Evolutionary conservation across 2,113 vertebrate genomes (phyloP).

Genomic region (Zosterops lateralis): DNA sequence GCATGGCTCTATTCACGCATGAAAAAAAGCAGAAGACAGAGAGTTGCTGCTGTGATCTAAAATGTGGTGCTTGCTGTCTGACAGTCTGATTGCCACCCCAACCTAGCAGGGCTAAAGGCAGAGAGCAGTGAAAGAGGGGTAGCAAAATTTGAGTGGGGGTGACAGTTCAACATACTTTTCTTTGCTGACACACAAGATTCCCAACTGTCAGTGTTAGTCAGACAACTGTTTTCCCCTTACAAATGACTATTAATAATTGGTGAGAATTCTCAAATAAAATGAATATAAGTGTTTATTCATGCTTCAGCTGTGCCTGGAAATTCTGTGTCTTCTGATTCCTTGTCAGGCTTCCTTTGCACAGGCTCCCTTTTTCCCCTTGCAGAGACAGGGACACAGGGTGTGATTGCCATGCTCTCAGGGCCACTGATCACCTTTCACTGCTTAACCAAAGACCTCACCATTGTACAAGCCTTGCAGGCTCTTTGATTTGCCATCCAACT

Average conservation of each 20-base stretch:
- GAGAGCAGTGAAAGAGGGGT: not conserved
- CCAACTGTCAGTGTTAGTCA: rapidly evolving
- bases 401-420: not conserved
- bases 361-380: not conserved
- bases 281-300: not conserved
- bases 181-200: not conserved
- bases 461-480: not conserved
- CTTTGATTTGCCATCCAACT: not conserved
- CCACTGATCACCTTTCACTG: not conserved
- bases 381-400: not conserved
- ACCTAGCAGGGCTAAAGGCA: not conserved
- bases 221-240: not conserved
- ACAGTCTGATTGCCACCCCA: not conserved
- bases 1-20: rapidly evolving
- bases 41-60: not conserved
- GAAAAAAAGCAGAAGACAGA: not conserved
- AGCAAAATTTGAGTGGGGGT: not conserved
- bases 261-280: not conserved
- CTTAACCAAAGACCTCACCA: not conserved
- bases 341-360: not conserved
- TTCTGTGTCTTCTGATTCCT: not conserved
- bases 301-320: not conserved
- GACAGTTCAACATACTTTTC: not conserved
- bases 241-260: not conserved
- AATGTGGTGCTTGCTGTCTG: rapidly evolving